phyloP scores from a whole-genome alignment of 2,888 invertebrate species.

The Bellardia bayeri region DNA sequence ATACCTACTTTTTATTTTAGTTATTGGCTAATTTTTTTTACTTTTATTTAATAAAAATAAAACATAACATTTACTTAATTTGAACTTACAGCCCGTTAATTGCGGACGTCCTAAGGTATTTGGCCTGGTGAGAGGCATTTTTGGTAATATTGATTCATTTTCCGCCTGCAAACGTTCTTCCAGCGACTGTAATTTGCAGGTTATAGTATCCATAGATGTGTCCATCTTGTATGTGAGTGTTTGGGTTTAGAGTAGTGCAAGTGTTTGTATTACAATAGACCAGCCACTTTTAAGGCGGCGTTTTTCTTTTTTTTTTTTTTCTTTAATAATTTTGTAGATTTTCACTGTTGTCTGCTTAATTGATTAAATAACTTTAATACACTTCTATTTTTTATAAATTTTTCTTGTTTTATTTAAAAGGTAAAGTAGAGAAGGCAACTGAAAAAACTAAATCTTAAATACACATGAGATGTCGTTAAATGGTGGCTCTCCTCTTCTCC shows the following conservation, averaged over 20 bases:
- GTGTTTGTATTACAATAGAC: constrained; percentile 11
- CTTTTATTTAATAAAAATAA: too few species aligned
- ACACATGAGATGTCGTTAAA: constrained; percentile 44
- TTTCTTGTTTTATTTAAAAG: constrained; percentile 4
- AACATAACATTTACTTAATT: background rate
- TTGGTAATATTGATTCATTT: constrained; percentile 83
- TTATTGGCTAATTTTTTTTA: background rate
- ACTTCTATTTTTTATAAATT: background rate
- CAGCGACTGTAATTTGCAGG: constrained; percentile 90
- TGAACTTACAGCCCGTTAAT: constrained; percentile 70
- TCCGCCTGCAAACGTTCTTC: constrained; percentile 89
- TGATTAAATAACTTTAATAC: constrained; percentile 50
- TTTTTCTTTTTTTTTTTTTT: background rate
- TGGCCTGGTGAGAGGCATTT: constrained; percentile 78
- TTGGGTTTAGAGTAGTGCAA: background rate
- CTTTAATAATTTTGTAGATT: background rate
- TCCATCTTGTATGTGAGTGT: constrained; percentile 29
- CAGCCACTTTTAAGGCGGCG: constrained; percentile 60
- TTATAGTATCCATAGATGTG: constrained; percentile 68
- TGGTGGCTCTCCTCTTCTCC: constrained; percentile 59
- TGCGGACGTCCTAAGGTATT: constrained; percentile 76
- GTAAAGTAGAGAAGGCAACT: background rate
- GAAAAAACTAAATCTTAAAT: constrained; percentile 40
- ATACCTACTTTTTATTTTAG: background rate
- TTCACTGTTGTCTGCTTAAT: background rate